A percentile compares a stretch with the other conserved stretches of the same genome.
Evolutionary conservation across 2,888 invertebrate genomes (phyloP).

Genomic region (Hydriomena furcata): DNA sequence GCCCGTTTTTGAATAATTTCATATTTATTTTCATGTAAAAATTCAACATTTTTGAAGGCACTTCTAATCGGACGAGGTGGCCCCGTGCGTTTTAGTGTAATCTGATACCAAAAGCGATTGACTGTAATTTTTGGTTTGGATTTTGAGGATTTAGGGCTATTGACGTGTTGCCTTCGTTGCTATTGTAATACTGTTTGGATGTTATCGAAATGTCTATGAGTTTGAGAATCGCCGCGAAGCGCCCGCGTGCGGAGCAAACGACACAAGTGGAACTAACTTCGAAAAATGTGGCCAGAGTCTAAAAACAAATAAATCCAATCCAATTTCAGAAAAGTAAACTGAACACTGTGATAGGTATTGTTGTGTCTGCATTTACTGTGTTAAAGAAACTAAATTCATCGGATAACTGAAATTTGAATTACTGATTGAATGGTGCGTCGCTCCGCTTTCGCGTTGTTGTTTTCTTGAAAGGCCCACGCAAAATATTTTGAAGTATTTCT

Average conservation of each 20-base stretch:
- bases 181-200: slow-evolving; percentile 90
- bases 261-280: slow-evolving; percentile 44
- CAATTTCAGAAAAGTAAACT: slow-evolving; percentile 32
- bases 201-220: slow-evolving; percentile 86
- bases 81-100: slow-evolving; percentile 89
- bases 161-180: slow-evolving; percentile 87
- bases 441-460: slow-evolving; percentile 53
- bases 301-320: slow-evolving; percentile 28
- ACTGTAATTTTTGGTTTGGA: slow-evolving; percentile 46
- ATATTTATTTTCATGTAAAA: slow-evolving; percentile 89
- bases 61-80: slow-evolving; percentile 97
- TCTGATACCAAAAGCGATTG: slow-evolving; percentile 51
- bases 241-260: slow-evolving; percentile 61
- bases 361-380: slow-evolving; percentile 31
- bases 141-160: slow-evolving; percentile 63
- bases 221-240: slow-evolving; percentile 85
- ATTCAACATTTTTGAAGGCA: slow-evolving; percentile 95
- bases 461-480: slow-evolving; percentile 58
- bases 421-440: slow-evolving; percentile 46
- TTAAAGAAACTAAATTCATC: slow-evolving; percentile 19
- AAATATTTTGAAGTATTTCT: slow-evolving; percentile 68
- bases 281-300: slow-evolving; percentile 40
- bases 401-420: slow-evolving; percentile 32
- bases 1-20: slow-evolving; percentile 90
- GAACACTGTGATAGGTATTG: slow-evolving; percentile 19